Evolutionary conservation across 2,888 invertebrate species (phyloP), one percentile per base, ranked within the genome.

Genomic region (Oscheius myriophilus): DNA sequence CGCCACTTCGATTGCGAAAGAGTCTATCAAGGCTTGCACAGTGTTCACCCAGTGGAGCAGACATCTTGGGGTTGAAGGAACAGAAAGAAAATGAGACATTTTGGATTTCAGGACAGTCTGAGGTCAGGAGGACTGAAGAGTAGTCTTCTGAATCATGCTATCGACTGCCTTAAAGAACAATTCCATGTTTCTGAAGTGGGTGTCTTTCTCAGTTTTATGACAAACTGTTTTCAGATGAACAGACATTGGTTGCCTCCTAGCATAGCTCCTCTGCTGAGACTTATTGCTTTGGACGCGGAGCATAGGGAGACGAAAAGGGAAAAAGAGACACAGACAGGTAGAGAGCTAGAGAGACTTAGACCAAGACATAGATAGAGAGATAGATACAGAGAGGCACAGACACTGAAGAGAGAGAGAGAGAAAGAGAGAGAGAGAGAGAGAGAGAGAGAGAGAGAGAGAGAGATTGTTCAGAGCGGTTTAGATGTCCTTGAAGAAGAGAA

Each of bases 21-120:
- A 83, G 25, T 79, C 78, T 53, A 75, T 79, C 23, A 71, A 75
- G 58, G 79, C 78, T 6, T 81, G 81, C 62, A 67, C 67, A 45
- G 78, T 83, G 11, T 83, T 83, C 66, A 81, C 78, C 1, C 81
- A 84, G 23, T 83, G 83, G 83, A 77, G 76, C 39, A 39, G 76
- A 33, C 67, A 71, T 46, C 70, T 77, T 41, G 79, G 76, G 66
- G 79, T 67, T 16, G 16, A 3, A 49, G 21, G 21, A 49, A 21
- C 3, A 49, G 4, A 21, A 49, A 49, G 49, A 18, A 18, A 49
- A 18, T 9, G 3, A 6, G 11, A 25, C 18, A 46, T 21, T 2
- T 39, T 14, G n/a, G n/a, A n/a, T 46, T 16, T 3, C n/a, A 63
- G 63, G 52, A 63, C 39, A 52, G 23, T 23, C 26, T 63, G 16